These are phyloP conservation scores for Amiota communis DNA, from an alignment of 2,888 invertebrate species.

Conservation along the genomic window DNA sequence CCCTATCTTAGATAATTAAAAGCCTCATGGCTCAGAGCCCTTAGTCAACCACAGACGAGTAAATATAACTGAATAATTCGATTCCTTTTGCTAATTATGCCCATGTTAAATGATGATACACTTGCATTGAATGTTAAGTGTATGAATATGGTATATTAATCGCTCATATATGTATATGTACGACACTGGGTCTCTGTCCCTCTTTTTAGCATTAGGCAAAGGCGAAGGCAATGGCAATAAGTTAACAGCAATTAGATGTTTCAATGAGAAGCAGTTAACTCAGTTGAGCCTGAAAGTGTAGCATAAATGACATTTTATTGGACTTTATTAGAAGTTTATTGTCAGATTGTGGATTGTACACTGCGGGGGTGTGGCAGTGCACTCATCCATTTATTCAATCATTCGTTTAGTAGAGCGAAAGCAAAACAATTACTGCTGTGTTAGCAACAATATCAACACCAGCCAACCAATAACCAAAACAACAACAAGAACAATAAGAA, in stretches of 20 bases:
- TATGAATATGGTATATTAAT: too few relatives aligned
- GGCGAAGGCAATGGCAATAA: slow-evolving; percentile 32
- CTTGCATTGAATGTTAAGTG: too few relatives aligned
- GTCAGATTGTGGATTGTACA: slow-evolving; percentile 49
- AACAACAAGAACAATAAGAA: not conserved
- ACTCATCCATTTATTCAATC: not conserved
- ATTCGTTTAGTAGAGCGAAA: not conserved
- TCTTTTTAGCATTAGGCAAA: not conserved
- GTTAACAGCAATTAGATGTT: slow-evolving; percentile 63
- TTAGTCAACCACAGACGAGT: too few relatives aligned
- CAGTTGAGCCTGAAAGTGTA: not conserved
- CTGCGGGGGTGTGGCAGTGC: slow-evolving; percentile 8
- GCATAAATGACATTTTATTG: slow-evolving; percentile 42
- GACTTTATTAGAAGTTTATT: slow-evolving; percentile 65
- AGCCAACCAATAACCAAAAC: not conserved
- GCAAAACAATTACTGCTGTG: not conserved
- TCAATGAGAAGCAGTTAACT: slow-evolving; percentile 10
- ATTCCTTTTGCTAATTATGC: too few relatives aligned
- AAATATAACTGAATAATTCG: too few relatives aligned
- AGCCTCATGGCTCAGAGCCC: too few relatives aligned
- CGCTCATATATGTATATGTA: too few relatives aligned
- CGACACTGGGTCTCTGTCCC: too few relatives aligned
- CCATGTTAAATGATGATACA: too few relatives aligned
- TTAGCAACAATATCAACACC: not conserved
- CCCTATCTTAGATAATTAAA: too few relatives aligned